Base-by-base conservation (phyloP, 2,888 invertebrate genomes). In the Scrobipalpa costella region DNA sequence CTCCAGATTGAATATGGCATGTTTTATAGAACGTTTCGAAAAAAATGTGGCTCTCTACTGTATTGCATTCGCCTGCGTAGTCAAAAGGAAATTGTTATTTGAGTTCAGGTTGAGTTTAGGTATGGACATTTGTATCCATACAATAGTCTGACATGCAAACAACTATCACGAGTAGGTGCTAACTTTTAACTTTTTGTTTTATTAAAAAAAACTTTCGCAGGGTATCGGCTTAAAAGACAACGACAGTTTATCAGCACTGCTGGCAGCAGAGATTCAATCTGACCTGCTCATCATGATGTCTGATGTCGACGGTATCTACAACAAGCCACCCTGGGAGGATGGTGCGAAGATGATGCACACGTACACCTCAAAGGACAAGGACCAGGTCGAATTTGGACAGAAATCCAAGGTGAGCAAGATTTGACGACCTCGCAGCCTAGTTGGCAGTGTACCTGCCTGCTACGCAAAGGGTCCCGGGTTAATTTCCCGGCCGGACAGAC, bases 291-390 rank as follows among this genome's bases (percentile, higher is more conserved):
- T 99, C 73, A 94, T 99, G 75, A 98, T 99, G 97, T 98, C 99
- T 5, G 99, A 99, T 80, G 99, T 99, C 0, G 98, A 99, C 80
- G 99, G 99, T 1, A 98, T 99, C 73, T 99, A 98, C 92, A 99
- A 98, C 72, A 95, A 96, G 71, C 99, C 99, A 0, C 99, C 99
- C 0, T 97, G 96, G 93, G 95, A 96, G 76, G 97, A 98, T 72
- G 99, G 98, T 0, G 98, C 99, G 0, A 94, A 97, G 67, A 94
- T 99, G 85, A 94, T 99, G 85, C 96, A 97, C 80, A 98, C 98
- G 0, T 99, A 97, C 86, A 97, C 96, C 0, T 96, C 98, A 0
- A 94, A 96, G 73, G 95, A 96, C 73, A 93, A 94, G 47, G 94
- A 94, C 63, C 93, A 93, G 64, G 96, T 99, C n/a, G 94, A 97